phyloP scores from a whole-genome alignment of 2,888 invertebrate genomes.

The Eristalinus sepulchralis region DNA sequence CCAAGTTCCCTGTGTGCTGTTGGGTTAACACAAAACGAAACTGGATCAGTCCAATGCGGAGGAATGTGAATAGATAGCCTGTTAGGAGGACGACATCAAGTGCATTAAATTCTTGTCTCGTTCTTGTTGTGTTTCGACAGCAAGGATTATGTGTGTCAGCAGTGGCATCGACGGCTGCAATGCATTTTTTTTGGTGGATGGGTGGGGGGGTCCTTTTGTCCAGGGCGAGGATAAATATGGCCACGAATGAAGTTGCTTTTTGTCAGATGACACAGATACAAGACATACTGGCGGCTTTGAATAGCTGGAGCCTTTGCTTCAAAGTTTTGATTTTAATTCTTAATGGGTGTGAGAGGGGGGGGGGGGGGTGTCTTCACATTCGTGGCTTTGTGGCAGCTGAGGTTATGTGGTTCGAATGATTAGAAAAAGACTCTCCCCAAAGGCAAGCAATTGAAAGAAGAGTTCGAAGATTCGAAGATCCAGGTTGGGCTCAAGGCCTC shows the following conservation, averaged over 20 bases:
- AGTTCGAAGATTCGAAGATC: too few relatives aligned
- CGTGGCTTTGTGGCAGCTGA: too few relatives aligned
- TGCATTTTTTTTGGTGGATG: background rate
- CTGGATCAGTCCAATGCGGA: slow-evolving; percentile 66
- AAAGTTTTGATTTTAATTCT: slow-evolving; percentile 16
- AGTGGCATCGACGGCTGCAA: too few relatives aligned
- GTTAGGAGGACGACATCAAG: slow-evolving; percentile 60
- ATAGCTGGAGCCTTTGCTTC: background rate
- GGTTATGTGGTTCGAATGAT: too few relatives aligned
- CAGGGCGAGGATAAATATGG: background rate
- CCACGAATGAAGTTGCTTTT: slow-evolving; percentile 12
- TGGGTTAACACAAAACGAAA: slow-evolving; percentile 45
- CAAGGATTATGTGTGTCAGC: slow-evolving; percentile 36
- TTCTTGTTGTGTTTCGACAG: slow-evolving; percentile 6
- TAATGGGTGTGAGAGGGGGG: slow-evolving; percentile 9
- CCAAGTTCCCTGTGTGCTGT: slow-evolving; percentile 10
- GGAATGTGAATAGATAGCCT: slow-evolving; percentile 42
- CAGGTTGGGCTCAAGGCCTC: too few relatives aligned
- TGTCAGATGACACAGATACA: slow-evolving; percentile 26
- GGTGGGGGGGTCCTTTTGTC: background rate
- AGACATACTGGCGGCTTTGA: background rate
- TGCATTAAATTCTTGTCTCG: slow-evolving; percentile 18
- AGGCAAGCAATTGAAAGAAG: too few relatives aligned
- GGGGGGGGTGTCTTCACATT: too few relatives aligned
- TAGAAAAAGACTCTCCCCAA: too few relatives aligned